Evolutionary conservation across 2,888 invertebrate genomes (phyloP), one percentile per base, ranked within the genome.

Genomic region (Dryocosmus kuriphilus): DNA sequence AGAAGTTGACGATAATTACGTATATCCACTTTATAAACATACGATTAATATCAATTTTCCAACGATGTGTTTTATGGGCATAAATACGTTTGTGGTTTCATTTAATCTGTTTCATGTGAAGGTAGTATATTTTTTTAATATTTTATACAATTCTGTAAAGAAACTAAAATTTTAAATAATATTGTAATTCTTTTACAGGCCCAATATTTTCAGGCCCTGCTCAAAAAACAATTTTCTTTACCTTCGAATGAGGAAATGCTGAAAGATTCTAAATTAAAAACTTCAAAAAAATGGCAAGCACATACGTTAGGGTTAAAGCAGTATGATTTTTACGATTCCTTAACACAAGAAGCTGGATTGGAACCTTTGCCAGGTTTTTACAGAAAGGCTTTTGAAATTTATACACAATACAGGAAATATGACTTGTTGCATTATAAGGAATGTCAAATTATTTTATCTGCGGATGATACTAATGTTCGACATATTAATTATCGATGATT

Each of bases 11-110:
- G 94, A 94, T 85, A 93, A 95, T 90, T 93, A 95, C 88, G 93
- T 97, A 5, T 92, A 93, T 61, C 95, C 96, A 0, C 92, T 97
- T 19, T 96, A 96, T 91, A 95, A 95, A 86, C 96, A 97, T 85
- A 92, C 96, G 74, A 94, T 97, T 63, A 95, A 97, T 90, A 94
- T 95, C 19, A 93, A 94, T 77, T 94, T 94, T 83, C 96, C 96
- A 0, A 94, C 94, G n/a, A 94, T 97, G 94, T 93, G 94, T 74
- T 94, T 97, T 82, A 92, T 97, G 61, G 97, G 97, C 0, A 92
- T 97, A 22, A 94, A 96, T 0, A 94, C 94, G 82, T 92, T 93
- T 9, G 94, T 96, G 0, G 94, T 95, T 83, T 94, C 94, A 0
- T 94, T 95, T 92, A 93, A 95, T 75, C 93, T 95, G 86, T 94